phyloP scores from a whole-genome alignment of 2,113 vertebrate genomes.

The Sprattus sprattus region DNA sequence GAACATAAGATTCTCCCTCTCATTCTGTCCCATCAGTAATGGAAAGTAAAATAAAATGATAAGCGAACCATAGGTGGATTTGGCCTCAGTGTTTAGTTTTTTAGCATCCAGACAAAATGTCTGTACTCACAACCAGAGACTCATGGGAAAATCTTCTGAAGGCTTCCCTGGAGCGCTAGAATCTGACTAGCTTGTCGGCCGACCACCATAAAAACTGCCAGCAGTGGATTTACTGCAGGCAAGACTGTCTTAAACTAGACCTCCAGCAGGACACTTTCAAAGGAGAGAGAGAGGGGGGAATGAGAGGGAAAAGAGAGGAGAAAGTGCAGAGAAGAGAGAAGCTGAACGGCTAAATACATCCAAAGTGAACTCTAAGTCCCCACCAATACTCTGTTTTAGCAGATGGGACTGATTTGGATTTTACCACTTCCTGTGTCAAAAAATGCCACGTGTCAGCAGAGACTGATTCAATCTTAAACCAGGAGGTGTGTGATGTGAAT shows the following conservation, averaged over 20 bases:
- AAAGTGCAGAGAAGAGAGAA: slow-evolving; percentile 2
- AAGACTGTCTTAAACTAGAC: slow-evolving; percentile 10
- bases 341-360: slow-evolving; percentile 24
- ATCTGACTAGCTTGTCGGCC: slow-evolving; percentile 35
- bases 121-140: not conserved
- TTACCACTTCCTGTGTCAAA: slow-evolving; percentile 72
- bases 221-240: slow-evolving; percentile 29
- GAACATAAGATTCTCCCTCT: not conserved
- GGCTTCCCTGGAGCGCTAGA: slow-evolving; percentile 27
- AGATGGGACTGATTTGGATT: slow-evolving; percentile 72
- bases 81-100: not conserved
- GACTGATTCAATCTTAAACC: not conserved
- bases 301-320: slow-evolving; percentile 9
- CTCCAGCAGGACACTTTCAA: slow-evolving; percentile 19
- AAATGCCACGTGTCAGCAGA: slow-evolving; percentile 59
- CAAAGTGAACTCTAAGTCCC: slow-evolving; percentile 24
- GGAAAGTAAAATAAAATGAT: not conserved
- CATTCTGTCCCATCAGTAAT: slow-evolving; percentile 18
- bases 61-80: not conserved
- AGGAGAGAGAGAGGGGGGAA: slow-evolving; percentile 4
- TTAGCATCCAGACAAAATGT: not conserved
- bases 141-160: slow-evolving; percentile 26
- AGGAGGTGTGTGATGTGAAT: not conserved
- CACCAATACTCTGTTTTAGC: slow-evolving; percentile 46
- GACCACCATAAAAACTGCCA: slow-evolving; percentile 36